A percentile compares a stretch with the other conserved stretches of the same genome.
Evolutionary conservation across 2,888 invertebrate species (phyloP).

Genomic region (Miltochrista miniata): DNA sequence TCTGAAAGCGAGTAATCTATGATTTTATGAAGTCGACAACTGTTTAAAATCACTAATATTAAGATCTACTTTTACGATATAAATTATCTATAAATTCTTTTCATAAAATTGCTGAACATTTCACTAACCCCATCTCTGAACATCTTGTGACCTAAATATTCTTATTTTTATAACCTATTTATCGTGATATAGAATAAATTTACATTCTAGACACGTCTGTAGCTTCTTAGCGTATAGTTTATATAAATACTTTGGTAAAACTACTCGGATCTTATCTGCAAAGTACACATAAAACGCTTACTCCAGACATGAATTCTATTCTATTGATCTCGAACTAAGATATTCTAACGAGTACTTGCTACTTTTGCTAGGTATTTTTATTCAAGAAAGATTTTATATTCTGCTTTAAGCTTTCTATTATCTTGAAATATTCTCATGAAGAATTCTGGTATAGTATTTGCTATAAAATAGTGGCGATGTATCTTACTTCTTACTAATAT

Average conservation of each 20-base stretch:
- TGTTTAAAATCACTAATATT: too few species aligned
- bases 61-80: too few species aligned
- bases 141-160: too few species aligned
- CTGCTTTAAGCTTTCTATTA: background rate
- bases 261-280: background rate
- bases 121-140: too few species aligned
- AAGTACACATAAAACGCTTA: background rate
- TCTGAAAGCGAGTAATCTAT: slow-evolving; percentile 4
- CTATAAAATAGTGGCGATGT: background rate
- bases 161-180: too few species aligned
- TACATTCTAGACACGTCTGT: too few species aligned
- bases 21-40: too few species aligned
- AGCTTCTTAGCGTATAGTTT: too few species aligned
- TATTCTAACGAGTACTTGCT: slow-evolving; percentile 12
- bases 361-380: background rate
- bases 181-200: too few species aligned
- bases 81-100: too few species aligned
- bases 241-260: background rate
- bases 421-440: background rate
- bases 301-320: slow-evolving; percentile 1
- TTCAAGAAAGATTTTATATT: background rate
- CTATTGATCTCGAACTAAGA: slow-evolving; percentile 21
- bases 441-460: background rate
- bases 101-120: too few species aligned
- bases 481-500: too few species aligned